These are phyloP conservation scores for Threskiornis aethiopicus DNA, from an alignment of 2,797 vertebrate species.

Conservation along the genomic window DNA sequence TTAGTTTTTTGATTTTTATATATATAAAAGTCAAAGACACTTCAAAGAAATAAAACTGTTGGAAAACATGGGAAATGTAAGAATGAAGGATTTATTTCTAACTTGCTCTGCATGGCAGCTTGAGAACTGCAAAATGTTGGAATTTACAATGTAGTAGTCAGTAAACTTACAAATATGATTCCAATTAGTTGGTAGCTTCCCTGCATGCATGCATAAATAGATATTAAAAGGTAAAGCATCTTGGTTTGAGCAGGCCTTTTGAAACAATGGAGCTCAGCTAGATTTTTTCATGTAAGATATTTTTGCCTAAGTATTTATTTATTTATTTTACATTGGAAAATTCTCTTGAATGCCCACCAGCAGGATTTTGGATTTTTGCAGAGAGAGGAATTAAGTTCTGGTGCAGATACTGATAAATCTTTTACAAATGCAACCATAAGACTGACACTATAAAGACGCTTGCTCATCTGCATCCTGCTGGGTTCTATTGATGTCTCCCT, in stretches of 20 bases:
- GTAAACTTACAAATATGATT: not conserved
- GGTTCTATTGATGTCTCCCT: not conserved
- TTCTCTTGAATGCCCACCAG: not conserved
- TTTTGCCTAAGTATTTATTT: constrained; percentile 52
- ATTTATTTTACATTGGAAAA: constrained; percentile 42
- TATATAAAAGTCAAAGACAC: not conserved
- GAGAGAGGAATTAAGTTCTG: not conserved
- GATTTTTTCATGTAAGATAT: not conserved
- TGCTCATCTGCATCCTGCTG: not conserved
- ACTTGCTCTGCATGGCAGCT: not conserved
- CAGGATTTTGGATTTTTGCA: not conserved
- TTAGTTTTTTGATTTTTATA: not conserved
- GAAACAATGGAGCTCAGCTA: not conserved
- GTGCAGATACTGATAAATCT: not conserved
- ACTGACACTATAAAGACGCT: not conserved
- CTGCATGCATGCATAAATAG: not conserved
- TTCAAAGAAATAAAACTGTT: not conserved
- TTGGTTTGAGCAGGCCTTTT: not conserved
- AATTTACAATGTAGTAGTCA: not conserved
- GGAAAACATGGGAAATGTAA: not conserved
- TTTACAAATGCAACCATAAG: not conserved
- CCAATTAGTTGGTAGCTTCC: not conserved
- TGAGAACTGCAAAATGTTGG: not conserved
- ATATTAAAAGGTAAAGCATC: not conserved
- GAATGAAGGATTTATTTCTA: constrained; percentile 33